phyloP scores from a whole-genome alignment of 2,888 invertebrate genomes.

The Therioaphis trifolii region DNA sequence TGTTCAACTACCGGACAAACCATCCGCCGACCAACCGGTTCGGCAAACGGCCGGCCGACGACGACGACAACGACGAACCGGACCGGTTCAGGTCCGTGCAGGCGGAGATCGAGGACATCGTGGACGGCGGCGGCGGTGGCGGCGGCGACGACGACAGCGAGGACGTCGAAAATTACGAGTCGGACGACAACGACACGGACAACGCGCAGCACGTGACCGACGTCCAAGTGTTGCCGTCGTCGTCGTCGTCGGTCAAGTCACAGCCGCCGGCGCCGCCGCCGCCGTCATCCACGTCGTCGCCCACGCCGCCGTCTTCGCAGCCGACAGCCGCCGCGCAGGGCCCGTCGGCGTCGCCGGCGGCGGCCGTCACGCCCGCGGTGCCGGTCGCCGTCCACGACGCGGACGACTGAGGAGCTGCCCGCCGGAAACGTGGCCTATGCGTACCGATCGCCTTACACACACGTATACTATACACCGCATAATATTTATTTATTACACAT shows the following conservation, averaged over 20 bases:
- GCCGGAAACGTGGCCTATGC: too few species aligned
- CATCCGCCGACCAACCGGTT: not conserved
- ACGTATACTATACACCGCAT: too few species aligned
- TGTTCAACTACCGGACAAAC: not conserved
- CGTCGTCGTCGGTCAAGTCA: not conserved
- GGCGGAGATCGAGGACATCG: too few species aligned
- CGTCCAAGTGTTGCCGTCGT: not conserved
- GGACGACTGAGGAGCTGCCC: too few species aligned
- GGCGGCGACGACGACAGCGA: not conserved
- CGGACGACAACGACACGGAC: constrained; percentile 35
- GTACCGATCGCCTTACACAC: too few species aligned
- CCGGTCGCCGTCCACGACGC: constrained; percentile 27
- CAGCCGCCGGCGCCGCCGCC: not conserved
- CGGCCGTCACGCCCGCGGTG: not conserved
- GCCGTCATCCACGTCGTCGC: not conserved
- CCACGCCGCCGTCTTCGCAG: not conserved
- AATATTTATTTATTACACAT: too few species aligned
- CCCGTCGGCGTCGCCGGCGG: constrained; percentile 3
- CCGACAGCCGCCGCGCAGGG: not conserved
- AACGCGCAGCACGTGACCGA: not conserved
- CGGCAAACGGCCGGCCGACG: not conserved
- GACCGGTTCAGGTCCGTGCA: not conserved
- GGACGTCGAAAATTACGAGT: constrained; percentile 4
- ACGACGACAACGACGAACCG: constrained; percentile 1
- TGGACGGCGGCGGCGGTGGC: not conserved